Evolutionary conservation across 2,113 vertebrate genomes (phyloP), one percentile per base, ranked within the genome.

Genomic region (Melanostigma gelatinosum): DNA sequence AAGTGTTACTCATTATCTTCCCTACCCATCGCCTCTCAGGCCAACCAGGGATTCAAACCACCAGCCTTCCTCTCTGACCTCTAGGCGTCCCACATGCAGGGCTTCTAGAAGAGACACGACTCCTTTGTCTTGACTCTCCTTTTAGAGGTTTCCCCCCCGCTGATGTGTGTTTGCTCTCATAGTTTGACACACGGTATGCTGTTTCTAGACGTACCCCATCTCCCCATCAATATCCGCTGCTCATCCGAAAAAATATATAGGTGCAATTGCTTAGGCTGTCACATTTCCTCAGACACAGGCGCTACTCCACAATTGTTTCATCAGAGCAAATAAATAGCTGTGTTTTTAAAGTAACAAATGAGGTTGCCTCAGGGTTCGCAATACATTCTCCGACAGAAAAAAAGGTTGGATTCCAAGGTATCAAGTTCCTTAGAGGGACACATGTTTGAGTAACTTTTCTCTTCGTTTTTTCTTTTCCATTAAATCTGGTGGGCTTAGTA

Each of bases 271-370:
- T 44, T 7, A 22, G 38, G 62, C 7, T 61, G 3, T 64, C 42
- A 34, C 46, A 22, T 72, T 75, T 70, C 44, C 63, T 72, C 38
- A 55, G 16, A 69, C 57, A 63, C 24, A 24, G 52, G 8, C 66
- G 1, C 75, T 16, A 4, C 68, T 42, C 60, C 69, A 44, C 34
- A 65, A 74, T 79, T 65, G 73, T 79, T 83, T 67, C 44, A 78
- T 81, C 75, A 74, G 52, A 69, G 22, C 32, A 85, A 89, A 80
- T 80, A 87, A 91, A 87, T 36, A 52, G 52, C 70, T 80, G 54
- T 61, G 67, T 67, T 85, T 63, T 75, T 65, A 67, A 62, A 76
- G 64, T 75, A 82, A 79, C 71, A 87, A 82, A 82, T 80, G 36
- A 58, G 75, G 63, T 64, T 61, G 4, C 84, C 73, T 40, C 42